Evolutionary conservation across 2,113 vertebrate genomes (phyloP).

Genomic region (Carassius carassius): DNA sequence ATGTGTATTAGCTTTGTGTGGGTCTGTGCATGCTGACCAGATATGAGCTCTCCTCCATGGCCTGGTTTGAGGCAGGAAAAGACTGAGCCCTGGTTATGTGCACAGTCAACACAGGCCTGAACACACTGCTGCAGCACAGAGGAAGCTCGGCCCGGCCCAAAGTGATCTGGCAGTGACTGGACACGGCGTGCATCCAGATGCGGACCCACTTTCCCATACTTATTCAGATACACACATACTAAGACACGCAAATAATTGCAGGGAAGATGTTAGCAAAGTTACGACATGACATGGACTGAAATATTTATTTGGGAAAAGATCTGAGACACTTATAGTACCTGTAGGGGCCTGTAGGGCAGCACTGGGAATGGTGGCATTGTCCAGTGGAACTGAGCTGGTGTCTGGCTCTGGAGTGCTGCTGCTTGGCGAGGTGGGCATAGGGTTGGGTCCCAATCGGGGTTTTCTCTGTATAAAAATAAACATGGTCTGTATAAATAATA

Average conservation of each 20-base stretch:
- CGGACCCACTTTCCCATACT: conserved; percentile 89
- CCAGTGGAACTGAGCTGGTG: conserved; percentile 96
- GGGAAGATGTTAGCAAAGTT: not conserved
- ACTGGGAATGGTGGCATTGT: conserved; percentile 95
- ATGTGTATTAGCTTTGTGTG: not conserved
- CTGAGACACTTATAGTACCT: conserved; percentile 73
- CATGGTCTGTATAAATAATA: conserved; percentile 34
- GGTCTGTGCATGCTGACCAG: conserved; percentile 78
- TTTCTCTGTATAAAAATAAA: conserved; percentile 81
- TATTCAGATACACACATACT: conserved; percentile 99
- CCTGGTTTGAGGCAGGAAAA: conserved; percentile 95
- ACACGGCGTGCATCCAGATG: conserved; percentile 92
- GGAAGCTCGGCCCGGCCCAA: conserved; percentile 92
- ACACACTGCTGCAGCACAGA: conserved; percentile 97
- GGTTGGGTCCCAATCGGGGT: conserved; percentile 88
- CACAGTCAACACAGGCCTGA: conserved; percentile 96
- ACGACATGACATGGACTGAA: not conserved
- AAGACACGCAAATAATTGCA: conserved; percentile 18
- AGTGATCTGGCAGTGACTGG: conserved; percentile 94
- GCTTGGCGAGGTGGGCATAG: conserved; percentile 92
- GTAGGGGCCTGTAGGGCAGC: conserved; percentile 96
- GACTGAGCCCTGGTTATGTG: conserved; percentile 89
- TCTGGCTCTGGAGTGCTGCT: conserved; percentile 97
- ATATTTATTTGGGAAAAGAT: not conserved
- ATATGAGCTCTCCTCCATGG: conserved; percentile 94